A percentile compares a stretch with the other conserved stretches of the same genome.
Conservation (phyloP, 92 coral and sea anemone genomes). For the Siderastrea siderea region DNA sequence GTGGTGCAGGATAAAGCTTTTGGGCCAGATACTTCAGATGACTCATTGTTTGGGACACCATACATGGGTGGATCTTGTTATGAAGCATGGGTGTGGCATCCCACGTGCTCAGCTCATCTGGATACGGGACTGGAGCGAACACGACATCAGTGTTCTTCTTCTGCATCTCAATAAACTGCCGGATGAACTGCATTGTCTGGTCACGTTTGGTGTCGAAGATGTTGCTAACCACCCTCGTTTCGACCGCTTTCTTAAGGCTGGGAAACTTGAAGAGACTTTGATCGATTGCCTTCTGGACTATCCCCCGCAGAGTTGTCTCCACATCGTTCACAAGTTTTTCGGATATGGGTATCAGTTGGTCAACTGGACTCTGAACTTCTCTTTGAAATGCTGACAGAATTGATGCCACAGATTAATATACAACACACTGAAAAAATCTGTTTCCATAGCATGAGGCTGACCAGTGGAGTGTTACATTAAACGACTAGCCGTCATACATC, state of each 20-base stretch:
- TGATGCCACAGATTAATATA: not conserved
- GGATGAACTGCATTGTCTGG: slow-evolving; percentile 70
- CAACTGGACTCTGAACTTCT: slow-evolving; percentile 65
- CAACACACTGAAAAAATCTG: not conserved
- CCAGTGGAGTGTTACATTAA: too few relatives aligned
- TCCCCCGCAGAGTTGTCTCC: slow-evolving; percentile 62
- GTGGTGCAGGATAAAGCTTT: slow-evolving; percentile 36
- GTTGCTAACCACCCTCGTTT: slow-evolving; percentile 63
- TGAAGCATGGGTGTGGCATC: not conserved
- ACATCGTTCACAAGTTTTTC: slow-evolving; percentile 59
- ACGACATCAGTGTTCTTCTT: slow-evolving; percentile 74
- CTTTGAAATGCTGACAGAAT: not conserved
- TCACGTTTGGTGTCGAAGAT: slow-evolving; percentile 68
- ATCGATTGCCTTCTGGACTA: slow-evolving; percentile 63
- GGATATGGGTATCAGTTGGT: slow-evolving; percentile 57
- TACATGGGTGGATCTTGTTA: slow-evolving; percentile 12
- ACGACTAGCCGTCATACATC: too few relatives aligned
- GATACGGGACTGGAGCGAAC: slow-evolving; percentile 58
- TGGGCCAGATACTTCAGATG: slow-evolving; percentile 47
- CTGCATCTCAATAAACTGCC: slow-evolving; percentile 83
- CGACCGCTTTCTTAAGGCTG: slow-evolving; percentile 64
- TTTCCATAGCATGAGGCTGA: too few relatives aligned
- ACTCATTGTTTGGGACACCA: slow-evolving; percentile 11
- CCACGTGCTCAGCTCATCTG: slow-evolving; percentile 47
- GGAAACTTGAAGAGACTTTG: slow-evolving; percentile 58